These are phyloP conservation scores for Conus ventricosus DNA, from an alignment of 1,140 invertebrate genomes.

Conservation along the genomic window DNA sequence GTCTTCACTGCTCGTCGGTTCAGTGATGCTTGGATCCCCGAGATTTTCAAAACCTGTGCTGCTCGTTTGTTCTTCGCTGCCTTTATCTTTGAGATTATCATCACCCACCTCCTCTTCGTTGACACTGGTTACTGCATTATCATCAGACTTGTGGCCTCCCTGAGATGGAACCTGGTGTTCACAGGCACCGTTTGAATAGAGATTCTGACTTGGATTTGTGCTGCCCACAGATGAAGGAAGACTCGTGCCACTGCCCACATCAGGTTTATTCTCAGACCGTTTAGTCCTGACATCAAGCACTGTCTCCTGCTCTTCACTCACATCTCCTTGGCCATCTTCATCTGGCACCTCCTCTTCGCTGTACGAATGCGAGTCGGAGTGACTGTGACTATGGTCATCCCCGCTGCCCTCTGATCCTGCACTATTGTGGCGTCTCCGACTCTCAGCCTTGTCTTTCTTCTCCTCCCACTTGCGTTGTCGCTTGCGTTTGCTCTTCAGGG, in stretches of 20 bases:
- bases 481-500: constrained; percentile 69
- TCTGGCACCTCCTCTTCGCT: constrained; percentile 40
- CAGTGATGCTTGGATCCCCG: neutral
- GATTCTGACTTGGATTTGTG: neutral
- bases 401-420: constrained; percentile 58
- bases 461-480: constrained; percentile 66
- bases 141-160: neutral
- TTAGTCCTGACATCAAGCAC: constrained; percentile 47
- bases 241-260: neutral
- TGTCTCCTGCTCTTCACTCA: neutral
- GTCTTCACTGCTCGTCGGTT: neutral
- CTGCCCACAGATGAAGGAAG: neutral
- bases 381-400: constrained; percentile 48
- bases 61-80: constrained; percentile 18
- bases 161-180: neutral
- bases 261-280: neutral
- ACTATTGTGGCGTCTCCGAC: constrained; percentile 56
- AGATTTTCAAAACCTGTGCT: neutral
- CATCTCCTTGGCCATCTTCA: constrained; percentile 4
- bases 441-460: constrained; percentile 45
- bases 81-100: constrained; percentile 5
- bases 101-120: neutral
- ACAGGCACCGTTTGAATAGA: neutral
- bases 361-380: constrained; percentile 36
- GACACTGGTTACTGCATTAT: neutral